Base-by-base conservation (phyloP, 2,797 vertebrate species). In the Clarias laeviceps region DNA sequence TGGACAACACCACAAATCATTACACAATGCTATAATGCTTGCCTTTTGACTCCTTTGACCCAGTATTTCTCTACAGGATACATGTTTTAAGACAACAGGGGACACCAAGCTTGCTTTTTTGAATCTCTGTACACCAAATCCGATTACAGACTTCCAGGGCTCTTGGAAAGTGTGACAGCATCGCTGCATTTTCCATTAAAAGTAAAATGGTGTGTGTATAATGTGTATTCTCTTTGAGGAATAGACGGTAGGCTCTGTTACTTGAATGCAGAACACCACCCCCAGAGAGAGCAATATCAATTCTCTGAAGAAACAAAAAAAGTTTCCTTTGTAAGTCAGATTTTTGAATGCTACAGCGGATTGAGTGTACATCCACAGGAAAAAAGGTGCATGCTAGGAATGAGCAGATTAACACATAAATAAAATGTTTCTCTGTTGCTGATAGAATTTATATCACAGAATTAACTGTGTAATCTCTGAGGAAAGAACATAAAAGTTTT, bases 371-470 rank as follows among this genome's bases (percentile, higher is more conserved):
- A 34, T 70, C 27, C 14, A 20, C 68, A 65, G 68, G 20, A 40
- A 76, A 77, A 87, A 40, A 7, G 37, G 18, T 72, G 81, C 24
- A 24, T 54, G 72, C 65, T 20, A 79, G n/a, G 56, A 79, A 64
- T 61, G 82, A 79, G 79, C 20, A 40, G 84, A 54, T 88, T 85
- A 89, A 80, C 76, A 82, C 77, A 80, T 74, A 89, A 88, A 90
- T 85, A 90, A 70, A 54, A 86, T 85, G 56, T 90, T 86, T 79
- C 82, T 88, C 74, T 80, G 65, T 84, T 82, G 69, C 86, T 82
- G 86, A 87, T 86, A 80, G 88, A 84, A 86, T 90, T 87, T 79
- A 85, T 88, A 90, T 86, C 80, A 66, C 79, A 79, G 84, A 84
- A 72, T 88, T 84, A 87, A 79, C 74, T 88, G 86, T 90, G 83